Evolutionary conservation across 1,140 invertebrate species (phyloP).

Genomic region (Conopomorpha cramerella): DNA sequence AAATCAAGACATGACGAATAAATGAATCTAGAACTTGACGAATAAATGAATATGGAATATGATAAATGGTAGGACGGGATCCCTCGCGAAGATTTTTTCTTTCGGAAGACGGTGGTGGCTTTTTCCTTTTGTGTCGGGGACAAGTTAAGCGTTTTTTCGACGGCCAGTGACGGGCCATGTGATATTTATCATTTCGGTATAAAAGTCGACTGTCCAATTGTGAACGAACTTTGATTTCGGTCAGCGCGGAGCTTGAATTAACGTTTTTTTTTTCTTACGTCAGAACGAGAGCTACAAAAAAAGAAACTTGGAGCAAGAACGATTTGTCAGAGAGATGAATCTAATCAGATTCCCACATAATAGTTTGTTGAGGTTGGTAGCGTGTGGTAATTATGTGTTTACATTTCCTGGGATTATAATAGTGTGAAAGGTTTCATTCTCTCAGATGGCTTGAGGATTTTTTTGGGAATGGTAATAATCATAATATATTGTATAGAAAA

Average conservation of each 20-base stretch:
- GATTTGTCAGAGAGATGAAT: too few species aligned
- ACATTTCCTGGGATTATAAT: too few species aligned
- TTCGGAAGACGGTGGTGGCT: slow-evolving; percentile 57
- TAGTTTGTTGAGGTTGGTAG: too few species aligned
- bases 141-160: slow-evolving; percentile 59
- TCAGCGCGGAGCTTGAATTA: slow-evolving; percentile 3
- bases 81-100: slow-evolving; percentile 58
- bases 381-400: too few species aligned
- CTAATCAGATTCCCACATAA: too few species aligned
- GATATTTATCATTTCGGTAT: slow-evolving; percentile 57
- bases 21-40: slow-evolving; percentile 63
- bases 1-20: slow-evolving; percentile 63
- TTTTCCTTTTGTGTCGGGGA: slow-evolving; percentile 58
- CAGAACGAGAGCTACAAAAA: too few species aligned
- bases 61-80: slow-evolving; percentile 54
- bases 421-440: too few species aligned
- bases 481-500: too few species aligned
- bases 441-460: too few species aligned
- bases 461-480: too few species aligned
- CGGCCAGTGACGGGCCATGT: slow-evolving; percentile 34
- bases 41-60: slow-evolving; percentile 62
- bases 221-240: slow-evolving; percentile 29
- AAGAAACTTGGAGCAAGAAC: too few species aligned
- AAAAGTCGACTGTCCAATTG: slow-evolving; percentile 38
- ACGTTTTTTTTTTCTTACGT: too few species aligned